Evolutionary conservation across 2,888 invertebrate genomes (phyloP).

Genomic region (Meloe dianella): DNA sequence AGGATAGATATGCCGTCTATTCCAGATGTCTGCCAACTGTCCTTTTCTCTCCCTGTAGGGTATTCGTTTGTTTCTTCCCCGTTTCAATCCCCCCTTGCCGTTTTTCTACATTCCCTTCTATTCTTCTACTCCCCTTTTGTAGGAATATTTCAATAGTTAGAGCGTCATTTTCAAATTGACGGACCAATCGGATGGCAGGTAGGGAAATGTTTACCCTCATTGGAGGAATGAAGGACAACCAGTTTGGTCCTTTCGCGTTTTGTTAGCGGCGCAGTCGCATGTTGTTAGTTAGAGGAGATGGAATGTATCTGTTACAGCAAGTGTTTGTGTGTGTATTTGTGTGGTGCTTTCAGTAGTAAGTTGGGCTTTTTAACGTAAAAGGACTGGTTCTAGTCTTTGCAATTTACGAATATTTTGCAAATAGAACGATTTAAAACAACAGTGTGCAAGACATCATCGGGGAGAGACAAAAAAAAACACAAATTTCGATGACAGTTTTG

Average conservation of each 20-base stretch:
- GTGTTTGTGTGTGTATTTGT: conserved; percentile 4
- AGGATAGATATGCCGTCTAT: background rate
- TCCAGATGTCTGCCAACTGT: background rate
- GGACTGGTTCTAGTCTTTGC: too few species aligned
- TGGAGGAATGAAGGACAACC: conserved; percentile 56
- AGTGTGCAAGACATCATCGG: background rate
- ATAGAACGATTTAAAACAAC: background rate
- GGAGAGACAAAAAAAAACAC: background rate
- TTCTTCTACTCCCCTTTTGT: conserved; percentile 22
- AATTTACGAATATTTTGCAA: too few species aligned
- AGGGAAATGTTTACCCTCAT: conserved; percentile 49
- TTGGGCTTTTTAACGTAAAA: background rate
- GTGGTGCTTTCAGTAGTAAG: conserved; percentile 5
- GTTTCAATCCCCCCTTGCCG: conserved; percentile 22
- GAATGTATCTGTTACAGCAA: conserved; percentile 1
- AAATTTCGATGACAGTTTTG: background rate
- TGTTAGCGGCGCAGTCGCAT: conserved; percentile 43
- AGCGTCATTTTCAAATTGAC: conserved; percentile 47
- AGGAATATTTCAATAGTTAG: background rate
- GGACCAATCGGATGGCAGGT: conserved; percentile 52
- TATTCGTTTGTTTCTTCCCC: conserved; percentile 17
- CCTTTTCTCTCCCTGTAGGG: background rate
- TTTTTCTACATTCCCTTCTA: conserved; percentile 19
- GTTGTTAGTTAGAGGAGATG: conserved; percentile 7
- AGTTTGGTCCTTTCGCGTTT: conserved; percentile 40